Percentiles rank a stretch among this genome's conserved stretches.
Conservation (phyloP, 2,888 invertebrate genomes). For the Cryptocheilus praepositus region DNA sequence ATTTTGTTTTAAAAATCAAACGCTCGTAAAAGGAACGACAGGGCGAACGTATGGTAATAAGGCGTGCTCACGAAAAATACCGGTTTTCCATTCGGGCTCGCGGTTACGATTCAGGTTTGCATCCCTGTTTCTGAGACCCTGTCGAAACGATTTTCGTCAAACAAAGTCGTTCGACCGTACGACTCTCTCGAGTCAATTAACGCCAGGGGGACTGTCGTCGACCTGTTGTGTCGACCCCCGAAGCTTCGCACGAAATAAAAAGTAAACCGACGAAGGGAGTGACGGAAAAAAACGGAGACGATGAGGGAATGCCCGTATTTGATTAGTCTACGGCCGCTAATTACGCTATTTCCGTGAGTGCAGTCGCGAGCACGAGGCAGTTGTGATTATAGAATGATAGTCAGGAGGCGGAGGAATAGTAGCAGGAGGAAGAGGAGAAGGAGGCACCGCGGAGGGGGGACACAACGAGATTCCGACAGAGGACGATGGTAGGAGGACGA, state of each 20-base stretch:
- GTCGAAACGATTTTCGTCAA: slow-evolving; percentile 59
- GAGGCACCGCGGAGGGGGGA: background rate
- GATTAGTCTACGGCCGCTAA: slow-evolving; percentile 42
- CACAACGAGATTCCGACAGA: background rate
- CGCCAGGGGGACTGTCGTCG: slow-evolving; percentile 41
- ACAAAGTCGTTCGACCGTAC: slow-evolving; percentile 54
- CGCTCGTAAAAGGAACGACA: slow-evolving; percentile 39
- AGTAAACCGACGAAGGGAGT: background rate
- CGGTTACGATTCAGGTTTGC: slow-evolving; percentile 57
- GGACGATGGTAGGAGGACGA: too few relatives aligned
- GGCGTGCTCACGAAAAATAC: slow-evolving; percentile 54
- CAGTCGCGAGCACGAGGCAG: slow-evolving; percentile 18
- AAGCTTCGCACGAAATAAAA: slow-evolving; percentile 13
- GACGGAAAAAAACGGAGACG: background rate
- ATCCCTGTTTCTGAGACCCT: slow-evolving; percentile 49
- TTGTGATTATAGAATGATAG: slow-evolving; percentile 37
- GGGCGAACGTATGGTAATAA: slow-evolving; percentile 55
- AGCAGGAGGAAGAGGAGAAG: background rate
- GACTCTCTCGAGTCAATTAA: slow-evolving; percentile 54
- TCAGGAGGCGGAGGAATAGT: too few relatives aligned
- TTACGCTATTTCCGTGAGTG: slow-evolving; percentile 46
- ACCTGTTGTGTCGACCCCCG: slow-evolving; percentile 19
- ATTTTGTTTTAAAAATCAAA: slow-evolving; percentile 16
- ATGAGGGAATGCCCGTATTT: slow-evolving; percentile 30
- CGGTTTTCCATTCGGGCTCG: slow-evolving; percentile 49